Percentiles rank a stretch among this genome's conserved stretches.
Conservation (phyloP, 2,797 vertebrate genomes). For the Myripristis murdjan region DNA sequence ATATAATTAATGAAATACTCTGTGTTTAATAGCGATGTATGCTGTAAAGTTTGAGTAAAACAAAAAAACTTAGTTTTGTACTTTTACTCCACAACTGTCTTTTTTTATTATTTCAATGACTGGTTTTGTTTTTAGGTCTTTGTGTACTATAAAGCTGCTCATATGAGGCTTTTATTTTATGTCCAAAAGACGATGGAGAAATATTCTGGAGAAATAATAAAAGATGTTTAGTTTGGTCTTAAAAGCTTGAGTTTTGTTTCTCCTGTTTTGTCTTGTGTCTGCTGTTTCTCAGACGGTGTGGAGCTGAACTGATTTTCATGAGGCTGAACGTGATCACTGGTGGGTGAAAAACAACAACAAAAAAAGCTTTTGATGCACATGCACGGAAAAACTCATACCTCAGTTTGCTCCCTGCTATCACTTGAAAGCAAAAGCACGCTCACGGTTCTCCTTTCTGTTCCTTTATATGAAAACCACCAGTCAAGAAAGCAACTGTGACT, state of each 20-base stretch:
- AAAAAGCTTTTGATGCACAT: too few species aligned
- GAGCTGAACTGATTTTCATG: too few species aligned
- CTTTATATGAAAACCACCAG: too few species aligned
- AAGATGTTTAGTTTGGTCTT: slow-evolving; percentile 66
- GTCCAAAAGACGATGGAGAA: slow-evolving; percentile 76
- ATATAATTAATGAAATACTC: slow-evolving; percentile 56
- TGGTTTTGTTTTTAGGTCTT: slow-evolving; percentile 55
- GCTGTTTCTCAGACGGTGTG: not conserved
- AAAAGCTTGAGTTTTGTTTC: not conserved
- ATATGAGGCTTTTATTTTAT: slow-evolving; percentile 87
- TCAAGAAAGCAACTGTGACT: too few species aligned
- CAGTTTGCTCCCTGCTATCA: too few species aligned
- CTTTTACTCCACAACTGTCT: slow-evolving; percentile 71
- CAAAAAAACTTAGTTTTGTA: slow-evolving; percentile 89
- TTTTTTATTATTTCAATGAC: slow-evolving; percentile 59
- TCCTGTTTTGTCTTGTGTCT: not conserved
- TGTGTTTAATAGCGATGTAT: slow-evolving; percentile 35
- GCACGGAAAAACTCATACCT: too few species aligned
- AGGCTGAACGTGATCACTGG: too few species aligned
- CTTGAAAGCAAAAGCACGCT: too few species aligned
- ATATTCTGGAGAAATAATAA: slow-evolving; percentile 59
- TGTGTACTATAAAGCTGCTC: slow-evolving; percentile 75
- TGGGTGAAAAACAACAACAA: too few species aligned
- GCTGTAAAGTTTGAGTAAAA: slow-evolving; percentile 67
- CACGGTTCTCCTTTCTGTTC: too few species aligned